A percentile compares a stretch with the other conserved stretches of the same genome.
Conservation (phyloP, 2,797 vertebrate genomes). For the Phoxinus dragarum region DNA sequence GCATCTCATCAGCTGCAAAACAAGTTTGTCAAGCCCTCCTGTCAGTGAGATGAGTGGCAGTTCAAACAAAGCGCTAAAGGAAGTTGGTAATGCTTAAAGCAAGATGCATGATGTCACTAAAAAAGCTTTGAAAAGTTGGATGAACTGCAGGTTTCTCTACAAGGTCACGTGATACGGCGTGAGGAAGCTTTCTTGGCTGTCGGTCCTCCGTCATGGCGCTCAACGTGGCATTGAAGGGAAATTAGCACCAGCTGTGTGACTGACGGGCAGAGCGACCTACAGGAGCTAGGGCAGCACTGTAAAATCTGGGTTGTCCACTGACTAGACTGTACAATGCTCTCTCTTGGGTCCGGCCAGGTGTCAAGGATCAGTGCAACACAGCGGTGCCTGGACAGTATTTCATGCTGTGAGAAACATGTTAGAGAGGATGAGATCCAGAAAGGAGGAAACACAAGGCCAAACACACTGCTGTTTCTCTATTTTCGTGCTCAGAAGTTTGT, state of each 20-base stretch:
- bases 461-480: background rate
- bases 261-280: constrained; percentile 31
- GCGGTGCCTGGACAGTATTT: constrained; percentile 18
- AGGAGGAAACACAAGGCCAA: constrained; percentile 23
- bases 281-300: constrained; percentile 30
- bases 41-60: constrained; percentile 60
- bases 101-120: background rate
- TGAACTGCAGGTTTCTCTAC: background rate
- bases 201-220: background rate
- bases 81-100: background rate
- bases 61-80: background rate
- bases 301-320: constrained; percentile 16
- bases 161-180: background rate
- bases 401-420: constrained; percentile 27
- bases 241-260: constrained; percentile 47
- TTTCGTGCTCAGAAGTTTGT: background rate
- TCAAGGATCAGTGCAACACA: constrained; percentile 22
- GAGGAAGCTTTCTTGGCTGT: constrained; percentile 1
- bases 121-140: background rate
- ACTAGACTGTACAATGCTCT: background rate
- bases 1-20: constrained; percentile 72
- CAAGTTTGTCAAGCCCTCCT: constrained; percentile 74
- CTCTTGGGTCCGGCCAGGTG: constrained; percentile 37
- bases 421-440: constrained; percentile 26
- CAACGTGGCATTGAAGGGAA: constrained; percentile 21